phyloP scores from a whole-genome alignment of 53 echinoderm and acorn worm genomes.

The Paelopatides confundens region DNA sequence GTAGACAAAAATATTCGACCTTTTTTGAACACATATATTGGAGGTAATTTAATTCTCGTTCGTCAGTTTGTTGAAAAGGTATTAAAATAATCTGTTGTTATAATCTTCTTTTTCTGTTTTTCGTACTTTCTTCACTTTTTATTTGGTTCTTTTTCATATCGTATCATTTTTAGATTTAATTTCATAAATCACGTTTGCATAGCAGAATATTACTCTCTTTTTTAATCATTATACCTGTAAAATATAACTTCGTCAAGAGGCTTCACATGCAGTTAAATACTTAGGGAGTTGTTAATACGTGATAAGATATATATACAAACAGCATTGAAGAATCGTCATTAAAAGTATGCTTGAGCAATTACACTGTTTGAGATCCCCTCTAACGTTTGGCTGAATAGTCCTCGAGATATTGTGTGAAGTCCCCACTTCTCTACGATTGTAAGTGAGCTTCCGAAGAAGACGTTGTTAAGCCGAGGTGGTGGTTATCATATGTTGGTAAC shows the following conservation, averaged over 20 bases:
- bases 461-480: not conserved
- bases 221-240: not conserved
- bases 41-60: too few species aligned
- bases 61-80: too few species aligned
- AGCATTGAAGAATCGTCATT: not conserved
- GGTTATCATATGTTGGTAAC: slow-evolving; percentile 4
- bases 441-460: not conserved
- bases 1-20: too few species aligned
- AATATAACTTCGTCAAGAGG: not conserved
- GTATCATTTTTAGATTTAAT: too few species aligned
- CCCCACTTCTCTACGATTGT: slow-evolving; percentile 11
- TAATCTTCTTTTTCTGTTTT: too few species aligned
- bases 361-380: slow-evolving; percentile 27
- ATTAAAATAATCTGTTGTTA: too few species aligned
- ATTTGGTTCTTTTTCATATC: too few species aligned
- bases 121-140: too few species aligned
- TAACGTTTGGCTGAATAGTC: slow-evolving; percentile 25
- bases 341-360: not conserved
- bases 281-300: not conserved
- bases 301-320: not conserved
- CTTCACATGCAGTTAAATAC: not conserved
- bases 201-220: too few species aligned
- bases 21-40: too few species aligned
- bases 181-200: too few species aligned
- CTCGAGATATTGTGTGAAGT: slow-evolving; percentile 37